Evolutionary conservation across 92 coral and sea anemone genomes (phyloP).

Genomic region (Siderastrea siderea): DNA sequence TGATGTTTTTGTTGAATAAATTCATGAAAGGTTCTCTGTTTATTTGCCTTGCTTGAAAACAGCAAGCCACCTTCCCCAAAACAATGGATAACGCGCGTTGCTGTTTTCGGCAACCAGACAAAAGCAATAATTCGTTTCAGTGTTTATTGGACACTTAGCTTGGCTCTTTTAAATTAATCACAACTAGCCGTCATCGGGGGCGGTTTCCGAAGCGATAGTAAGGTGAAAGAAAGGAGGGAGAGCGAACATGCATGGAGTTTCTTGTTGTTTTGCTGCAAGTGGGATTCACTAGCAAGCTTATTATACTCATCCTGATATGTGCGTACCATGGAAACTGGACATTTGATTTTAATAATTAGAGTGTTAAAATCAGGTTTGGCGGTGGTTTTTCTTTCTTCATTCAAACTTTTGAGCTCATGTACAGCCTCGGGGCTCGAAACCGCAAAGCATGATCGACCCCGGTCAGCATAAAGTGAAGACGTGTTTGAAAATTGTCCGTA

Average conservation of each 20-base stretch:
- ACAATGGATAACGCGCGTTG: slow-evolving; percentile 7
- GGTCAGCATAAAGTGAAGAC: not conserved
- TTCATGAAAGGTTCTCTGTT: not conserved
- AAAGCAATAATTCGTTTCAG: not conserved
- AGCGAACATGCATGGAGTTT: not conserved
- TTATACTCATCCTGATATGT: too few relatives aligned
- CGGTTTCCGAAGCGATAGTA: not conserved
- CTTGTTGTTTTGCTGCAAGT: not conserved
- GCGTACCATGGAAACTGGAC: not conserved
- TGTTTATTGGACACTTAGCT: not conserved
- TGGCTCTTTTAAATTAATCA: not conserved
- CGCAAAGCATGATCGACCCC: not conserved
- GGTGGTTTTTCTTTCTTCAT: not conserved
- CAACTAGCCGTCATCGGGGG: not conserved
- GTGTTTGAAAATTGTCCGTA: not conserved
- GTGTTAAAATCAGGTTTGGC: not conserved
- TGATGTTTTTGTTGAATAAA: not conserved
- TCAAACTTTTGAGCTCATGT: too few relatives aligned
- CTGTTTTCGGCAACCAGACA: not conserved
- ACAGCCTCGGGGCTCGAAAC: not conserved
- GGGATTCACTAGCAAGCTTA: too few relatives aligned
- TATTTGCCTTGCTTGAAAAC: not conserved
- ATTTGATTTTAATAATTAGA: not conserved
- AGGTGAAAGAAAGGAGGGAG: not conserved
- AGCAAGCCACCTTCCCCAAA: slow-evolving; percentile 5